These are phyloP conservation scores for Albula goreensis DNA, from an alignment of 2,113 vertebrate species.

Conservation along the genomic window DNA sequence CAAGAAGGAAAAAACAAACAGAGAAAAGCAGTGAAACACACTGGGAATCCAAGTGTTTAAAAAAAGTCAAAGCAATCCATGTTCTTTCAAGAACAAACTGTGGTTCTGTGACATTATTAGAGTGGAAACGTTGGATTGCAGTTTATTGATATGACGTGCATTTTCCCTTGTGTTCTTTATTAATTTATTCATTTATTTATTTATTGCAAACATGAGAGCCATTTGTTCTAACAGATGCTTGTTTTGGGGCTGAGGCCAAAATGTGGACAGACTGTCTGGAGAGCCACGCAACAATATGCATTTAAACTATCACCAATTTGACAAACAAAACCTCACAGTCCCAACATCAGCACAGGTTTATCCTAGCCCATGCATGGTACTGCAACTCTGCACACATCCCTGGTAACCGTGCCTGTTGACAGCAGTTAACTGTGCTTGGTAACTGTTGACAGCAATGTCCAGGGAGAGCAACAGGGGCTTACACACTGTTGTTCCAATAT, in stretches of 20 bases:
- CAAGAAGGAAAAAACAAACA: no score
- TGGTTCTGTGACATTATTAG: slow-evolving; percentile 13
- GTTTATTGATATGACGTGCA: slow-evolving; percentile 9
- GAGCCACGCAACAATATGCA: slow-evolving; percentile 29
- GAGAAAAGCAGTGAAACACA: no score
- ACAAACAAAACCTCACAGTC: slow-evolving; percentile 37
- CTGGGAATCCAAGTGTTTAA: background rate
- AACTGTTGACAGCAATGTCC: background rate
- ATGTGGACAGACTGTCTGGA: slow-evolving; percentile 46
- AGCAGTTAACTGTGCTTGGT: background rate
- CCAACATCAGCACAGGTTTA: slow-evolving; percentile 43
- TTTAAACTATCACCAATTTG: slow-evolving; percentile 43
- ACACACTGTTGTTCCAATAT: background rate
- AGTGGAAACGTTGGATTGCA: slow-evolving; percentile 22
- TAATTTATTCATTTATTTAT: slow-evolving; percentile 51
- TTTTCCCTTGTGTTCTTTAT: slow-evolving; percentile 37
- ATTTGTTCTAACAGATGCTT: slow-evolving; percentile 58
- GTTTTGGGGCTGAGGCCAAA: slow-evolving; percentile 48
- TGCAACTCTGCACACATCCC: background rate
- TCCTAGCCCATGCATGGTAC: background rate
- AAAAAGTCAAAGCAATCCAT: background rate
- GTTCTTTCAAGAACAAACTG: background rate
- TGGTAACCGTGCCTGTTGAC: background rate
- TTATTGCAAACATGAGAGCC: slow-evolving; percentile 49
- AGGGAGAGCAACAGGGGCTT: background rate